Base-by-base conservation (phyloP, 2,797 vertebrate species). In the Hydrocynus forskahlii region DNA sequence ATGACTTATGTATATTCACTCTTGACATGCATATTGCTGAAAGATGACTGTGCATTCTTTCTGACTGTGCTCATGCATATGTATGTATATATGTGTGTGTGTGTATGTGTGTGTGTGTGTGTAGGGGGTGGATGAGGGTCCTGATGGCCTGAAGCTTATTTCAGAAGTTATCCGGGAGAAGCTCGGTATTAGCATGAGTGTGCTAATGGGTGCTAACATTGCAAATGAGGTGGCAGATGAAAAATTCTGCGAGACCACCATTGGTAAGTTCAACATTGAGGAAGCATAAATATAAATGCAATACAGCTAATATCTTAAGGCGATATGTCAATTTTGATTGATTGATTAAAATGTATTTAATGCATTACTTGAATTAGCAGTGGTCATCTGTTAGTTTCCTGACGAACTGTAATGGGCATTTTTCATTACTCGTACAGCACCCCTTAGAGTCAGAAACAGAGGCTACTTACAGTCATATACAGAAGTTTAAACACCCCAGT, bases 171-270 rank as follows among this genome's bases (percentile, higher is more conserved):
- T 99, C 91, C 95, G 90, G 1, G 97, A 99, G 85, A 94, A 92
- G 79, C 94, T 99, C 0, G 94, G 95, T 21, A 97, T 99, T 82
- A 93, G 93, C 68, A 95, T 98, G 93, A 97, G 91, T 0, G 97
- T 99, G 86, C 92, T 99, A 82, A 99, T 99, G 97, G 97, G 98
- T 3, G 97, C 97, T 87, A 99, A 99, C 89, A 97, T 99, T n/a
- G 98, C 98, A 86, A 97, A 83, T 0, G 97, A 99, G 84, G 97
- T 99, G 84, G 98, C 97, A 2, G 97, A 96, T 12, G 97, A 95
- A 88, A 98, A 99, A 90, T 99, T 99, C 91, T 99, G 98, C 40
- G 98, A 99, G 89, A 98, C 97, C n/a, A 99, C 98, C 80, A 98
- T 99, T 0, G 98, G 98, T 99, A 85, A 95, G 93, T 60, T 77